Base-by-base conservation (phyloP, 37 sponge, comb jelly and placozoan species). In the Halisarca cf. caerulea region DNA sequence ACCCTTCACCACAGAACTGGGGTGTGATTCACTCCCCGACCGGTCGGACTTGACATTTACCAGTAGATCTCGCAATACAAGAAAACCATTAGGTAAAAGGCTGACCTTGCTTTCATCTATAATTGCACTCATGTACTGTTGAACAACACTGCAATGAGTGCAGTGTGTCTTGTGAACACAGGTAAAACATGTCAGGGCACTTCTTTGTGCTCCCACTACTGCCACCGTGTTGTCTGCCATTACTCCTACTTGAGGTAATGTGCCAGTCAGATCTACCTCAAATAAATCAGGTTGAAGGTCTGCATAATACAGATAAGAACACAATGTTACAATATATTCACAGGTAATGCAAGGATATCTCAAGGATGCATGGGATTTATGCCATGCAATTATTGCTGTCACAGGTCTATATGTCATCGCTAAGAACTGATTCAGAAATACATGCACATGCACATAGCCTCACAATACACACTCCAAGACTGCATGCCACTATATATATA, bases 151-250 rank as follows among this genome's bases (percentile, higher is more conserved):
- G 40, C 21, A 18, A 71, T 71, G 73, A 32, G 41, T 21, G 41
- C 73, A 71, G 32, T 9, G 8, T 9, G 20, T 38, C 32, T 9
- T 38, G 37, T 7, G 5, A 5, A 18, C 32, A 37, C 73, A 71
- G 5, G 73, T 71, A 38, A 71, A 71, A 71, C 73, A 71, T 37
- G 23, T 34, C 6, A 71, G 30, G 41, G 73, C 73, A 71, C 73
- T 71, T 71, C 73, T 32, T 71, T 30, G 23, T 8, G 32, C 41
- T 38, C 73, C 73, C 8, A 71, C 41, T 3, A 71, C 73, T 20
- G 73, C 73, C 21, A 30, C 38, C 32, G 73, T 21, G 32, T 20
- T 17, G 3, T 71, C 73, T 71, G 30, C 35, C 5, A 71, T 39
- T 33, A 71, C 73, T 21, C 73, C 73, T 7, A 71, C 41, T 71